Base-by-base conservation (phyloP, 2,797 vertebrate species). In the Prunella strophiata region DNA sequence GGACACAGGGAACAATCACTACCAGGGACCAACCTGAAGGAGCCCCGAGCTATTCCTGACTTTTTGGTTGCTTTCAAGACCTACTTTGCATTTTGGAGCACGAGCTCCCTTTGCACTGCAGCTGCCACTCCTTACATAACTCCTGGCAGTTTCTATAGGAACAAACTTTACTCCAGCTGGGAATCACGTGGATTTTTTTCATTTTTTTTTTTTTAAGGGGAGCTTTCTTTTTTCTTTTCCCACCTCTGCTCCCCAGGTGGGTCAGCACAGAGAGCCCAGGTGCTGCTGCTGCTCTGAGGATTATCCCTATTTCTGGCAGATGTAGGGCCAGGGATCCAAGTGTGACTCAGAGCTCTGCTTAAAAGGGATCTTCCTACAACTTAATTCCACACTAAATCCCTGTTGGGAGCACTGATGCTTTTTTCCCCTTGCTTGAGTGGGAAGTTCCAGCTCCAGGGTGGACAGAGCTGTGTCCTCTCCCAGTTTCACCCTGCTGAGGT, bases 71-170 rank as follows among this genome's bases (percentile, higher is more conserved):
- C 11, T 76, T 73, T 38, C 72, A 27, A 61, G 94, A 48, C 80
- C 89, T 76, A 50, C 80, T 83, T 79, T 94, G 81, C 32, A 58
- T 66, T 76, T 18, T 5, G 47, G 79, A 55, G 61, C 80, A 25
- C 13, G 29, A 80, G 52, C 47, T 81, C 48, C 89, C 88, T 32
- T 32, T 21, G 48, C 30, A 30, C 40, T 17, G 85, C 58, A 88
- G 85, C 54, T 29, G 89, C 10, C 15, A 3, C 25, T 50, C 91
- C 87, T 96, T 79, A 93, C 6, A 12, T 76, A 96, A 95, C 36
- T 58, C 38, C 76, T 3, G 5, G 34, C 85, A 63, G 95, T 96
- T 93, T 62, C 95, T 95, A 95, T 92, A 95, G 96, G 93, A 97
- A 96, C 96, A 68, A 92, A 89, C 70, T 74, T 34, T 9, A 4